Evolutionary conservation across 2,113 vertebrate genomes (phyloP).

Genomic region (Leptodactylus fuscus): DNA sequence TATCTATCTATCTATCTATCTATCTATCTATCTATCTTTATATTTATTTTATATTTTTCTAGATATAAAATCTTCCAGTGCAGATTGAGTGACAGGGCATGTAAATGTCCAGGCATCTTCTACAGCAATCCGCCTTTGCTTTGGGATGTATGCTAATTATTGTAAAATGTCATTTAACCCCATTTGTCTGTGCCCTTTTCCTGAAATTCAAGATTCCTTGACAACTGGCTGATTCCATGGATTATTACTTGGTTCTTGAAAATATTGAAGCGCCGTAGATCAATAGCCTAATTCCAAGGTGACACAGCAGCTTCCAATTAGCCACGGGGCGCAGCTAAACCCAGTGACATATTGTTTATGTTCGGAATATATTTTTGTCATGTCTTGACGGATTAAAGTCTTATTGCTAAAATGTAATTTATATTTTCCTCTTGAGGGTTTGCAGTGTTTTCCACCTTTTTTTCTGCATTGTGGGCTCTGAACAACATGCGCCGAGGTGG

Average conservation of each 20-base stretch:
- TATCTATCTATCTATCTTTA: no score
- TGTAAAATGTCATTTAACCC: background rate
- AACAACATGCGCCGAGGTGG: slow-evolving; percentile 47
- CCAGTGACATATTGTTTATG: slow-evolving; percentile 22
- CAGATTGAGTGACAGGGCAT: no score
- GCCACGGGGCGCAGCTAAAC: slow-evolving; percentile 14
- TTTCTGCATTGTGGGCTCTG: slow-evolving; percentile 34
- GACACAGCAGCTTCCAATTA: slow-evolving; percentile 24
- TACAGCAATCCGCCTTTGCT: background rate
- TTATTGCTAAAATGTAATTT: slow-evolving; percentile 51
- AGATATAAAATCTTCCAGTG: no score
- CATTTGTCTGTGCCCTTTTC: background rate
- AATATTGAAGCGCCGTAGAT: background rate
- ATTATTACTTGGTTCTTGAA: slow-evolving; percentile 24
- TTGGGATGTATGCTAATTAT: background rate
- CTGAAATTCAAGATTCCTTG: background rate
- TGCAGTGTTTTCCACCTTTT: slow-evolving; percentile 16
- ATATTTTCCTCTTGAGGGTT: slow-evolving; percentile 38
- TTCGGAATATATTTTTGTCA: slow-evolving; percentile 23
- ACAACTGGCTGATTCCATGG: background rate
- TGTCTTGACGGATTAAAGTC: slow-evolving; percentile 45
- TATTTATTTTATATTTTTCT: no score
- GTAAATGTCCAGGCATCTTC: background rate
- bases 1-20: no score
- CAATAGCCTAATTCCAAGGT: slow-evolving; percentile 39